Base-by-base conservation (phyloP, 2,113 vertebrate species). In the Gnathonemus echidnorhynchus region DNA sequence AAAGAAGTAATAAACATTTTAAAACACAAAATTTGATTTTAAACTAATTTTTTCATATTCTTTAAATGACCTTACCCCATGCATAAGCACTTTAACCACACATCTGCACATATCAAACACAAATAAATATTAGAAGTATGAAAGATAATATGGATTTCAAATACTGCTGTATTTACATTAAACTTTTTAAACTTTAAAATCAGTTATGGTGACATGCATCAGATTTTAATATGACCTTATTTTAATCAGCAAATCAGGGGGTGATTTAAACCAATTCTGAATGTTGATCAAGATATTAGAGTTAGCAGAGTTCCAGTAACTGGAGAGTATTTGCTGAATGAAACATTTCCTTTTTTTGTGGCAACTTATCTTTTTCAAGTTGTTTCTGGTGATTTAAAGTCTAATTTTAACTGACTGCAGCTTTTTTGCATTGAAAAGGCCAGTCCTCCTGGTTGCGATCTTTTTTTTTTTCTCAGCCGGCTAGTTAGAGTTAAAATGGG, bases 401-500 rank as follows among this genome's bases (percentile, higher is more conserved):
- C 31, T 85, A 17, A 42, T 50, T 89, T 17, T 85, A 13, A 42
- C 49, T 50, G 31, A 89, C 49, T 46, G 62, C 46, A 9, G 17
- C 35, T 17, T 13, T 50, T 19, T 77, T 87, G 83, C 52, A 46
- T 87, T 70, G 58, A n/a, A 91, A 88, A 15, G n/a, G 24, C 5
- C 52, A 31, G 46, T 15, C 58, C n/a, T 87, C 39, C 39, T 89
- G 90, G 85, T 93, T 88, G 90, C 56, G 88, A 31, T 70, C 56
- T 91, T 80, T 52, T 87, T 86, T 35, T 90, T 86, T 86, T 35
- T 91, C 91, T 90, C 31, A 84, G 90, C 89, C 53, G 90, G 86
- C 91, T 92, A 90, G 91, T 88, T 90, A 39, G 46, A 91, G 91
- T 10, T 92, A 90, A 92, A 91, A 92, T 88, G 91, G 89, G 83